Evolutionary conservation across 2,797 vertebrate species (phyloP).

Genomic region (Aselliscus stoliczkanus): DNA sequence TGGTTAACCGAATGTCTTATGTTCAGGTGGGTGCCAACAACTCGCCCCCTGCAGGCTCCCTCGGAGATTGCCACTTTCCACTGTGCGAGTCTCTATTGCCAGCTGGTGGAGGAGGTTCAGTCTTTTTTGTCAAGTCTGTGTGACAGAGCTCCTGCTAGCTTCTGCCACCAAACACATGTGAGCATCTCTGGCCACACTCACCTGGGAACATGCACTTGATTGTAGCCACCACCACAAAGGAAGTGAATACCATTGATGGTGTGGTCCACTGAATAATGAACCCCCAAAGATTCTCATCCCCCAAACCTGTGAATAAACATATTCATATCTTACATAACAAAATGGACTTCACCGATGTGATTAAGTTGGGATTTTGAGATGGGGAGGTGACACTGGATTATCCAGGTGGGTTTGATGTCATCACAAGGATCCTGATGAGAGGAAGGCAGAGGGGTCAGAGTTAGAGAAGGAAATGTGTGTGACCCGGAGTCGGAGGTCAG

Average conservation of each 20-base stretch:
- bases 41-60: neutral
- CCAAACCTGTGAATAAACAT: neutral
- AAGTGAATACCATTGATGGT: neutral
- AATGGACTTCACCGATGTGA: neutral
- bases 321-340: neutral
- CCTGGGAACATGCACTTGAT: accelerated
- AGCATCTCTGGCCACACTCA: neutral
- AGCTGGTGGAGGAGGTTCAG: neutral
- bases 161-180: neutral
- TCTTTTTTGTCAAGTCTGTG: neutral
- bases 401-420: neutral
- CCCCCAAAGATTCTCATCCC: neutral
- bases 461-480: neutral
- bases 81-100: too few species aligned
- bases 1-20: neutral
- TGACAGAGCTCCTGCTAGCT: neutral
- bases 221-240: neutral
- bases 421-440: neutral
- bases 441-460: neutral
- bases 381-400: neutral
- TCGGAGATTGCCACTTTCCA: neutral
- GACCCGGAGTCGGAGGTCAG: too few species aligned
- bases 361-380: neutral
- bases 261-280: neutral
- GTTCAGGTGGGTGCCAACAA: neutral